phyloP scores from a whole-genome alignment of 1,140 invertebrate genomes.

The Diabrotica virgifera region DNA sequence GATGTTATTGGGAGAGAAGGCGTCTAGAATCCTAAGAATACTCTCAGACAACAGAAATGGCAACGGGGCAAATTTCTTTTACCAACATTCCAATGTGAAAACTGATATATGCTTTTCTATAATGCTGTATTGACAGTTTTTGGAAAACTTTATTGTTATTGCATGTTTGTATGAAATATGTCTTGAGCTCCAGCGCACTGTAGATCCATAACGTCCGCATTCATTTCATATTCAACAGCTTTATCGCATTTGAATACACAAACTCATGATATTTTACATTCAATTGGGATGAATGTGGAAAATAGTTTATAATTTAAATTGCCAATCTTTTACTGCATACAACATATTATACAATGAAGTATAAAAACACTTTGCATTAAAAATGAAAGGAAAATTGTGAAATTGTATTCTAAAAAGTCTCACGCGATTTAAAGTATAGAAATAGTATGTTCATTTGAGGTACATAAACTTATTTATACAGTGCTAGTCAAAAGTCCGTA shows the following conservation, averaged over 20 bases:
- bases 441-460: too few relatives aligned
- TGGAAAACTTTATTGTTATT: background rate
- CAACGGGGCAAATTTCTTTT: background rate
- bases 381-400: too few relatives aligned
- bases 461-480: too few relatives aligned
- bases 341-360: too few relatives aligned
- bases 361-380: too few relatives aligned
- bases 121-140: slow-evolving; percentile 2
- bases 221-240: slow-evolving; percentile 2
- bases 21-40: background rate
- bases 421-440: too few relatives aligned
- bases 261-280: background rate
- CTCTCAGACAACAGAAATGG: background rate
- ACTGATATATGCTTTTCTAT: slow-evolving; percentile 3
- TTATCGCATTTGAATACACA: background rate
- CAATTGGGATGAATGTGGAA: background rate
- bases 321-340: background rate
- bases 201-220: background rate
- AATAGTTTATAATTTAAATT: background rate
- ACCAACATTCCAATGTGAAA: background rate
- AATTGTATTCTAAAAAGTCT: too few relatives aligned
- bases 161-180: background rate
- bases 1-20: background rate
- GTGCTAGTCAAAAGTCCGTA: too few relatives aligned
- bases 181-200: background rate